Evolutionary conservation across 2,113 vertebrate genomes (phyloP).

Genomic region (Zosterops lateralis): DNA sequence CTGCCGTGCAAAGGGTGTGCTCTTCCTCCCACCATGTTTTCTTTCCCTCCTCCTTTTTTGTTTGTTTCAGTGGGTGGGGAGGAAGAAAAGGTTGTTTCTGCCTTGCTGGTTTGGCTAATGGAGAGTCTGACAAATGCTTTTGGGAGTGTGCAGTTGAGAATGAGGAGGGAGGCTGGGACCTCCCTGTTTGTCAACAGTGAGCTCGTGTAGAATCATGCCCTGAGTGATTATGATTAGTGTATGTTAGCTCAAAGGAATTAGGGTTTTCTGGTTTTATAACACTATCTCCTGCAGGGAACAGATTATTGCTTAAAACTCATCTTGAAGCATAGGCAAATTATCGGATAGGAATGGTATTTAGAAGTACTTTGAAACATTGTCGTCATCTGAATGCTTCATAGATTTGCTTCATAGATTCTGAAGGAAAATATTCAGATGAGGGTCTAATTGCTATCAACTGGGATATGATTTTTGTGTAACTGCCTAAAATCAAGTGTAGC

Average conservation of each 20-base stretch:
- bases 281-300: neutral
- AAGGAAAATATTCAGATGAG: neutral
- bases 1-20: neutral
- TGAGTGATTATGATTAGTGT: neutral
- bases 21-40: neutral
- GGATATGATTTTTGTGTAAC: fast-evolving
- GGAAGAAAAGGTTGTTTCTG: conserved; percentile 16
- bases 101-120: neutral
- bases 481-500: neutral
- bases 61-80: neutral
- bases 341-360: neutral
- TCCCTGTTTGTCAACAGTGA: conserved; percentile 53
- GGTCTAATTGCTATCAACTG: neutral
- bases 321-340: neutral
- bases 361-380: neutral
- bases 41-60: neutral
- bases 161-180: conserved; percentile 5
- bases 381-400: neutral
- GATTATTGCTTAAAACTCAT: neutral
- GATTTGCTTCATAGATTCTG: neutral
- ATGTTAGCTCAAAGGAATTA: neutral
- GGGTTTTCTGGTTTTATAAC: neutral
- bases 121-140: conserved; percentile 31
- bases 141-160: conserved; percentile 18
- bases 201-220: neutral